Evolutionary conservation across 2,113 vertebrate species (phyloP), one percentile per base, ranked within the genome.

Genomic region (Glaucomys volans): DNA sequence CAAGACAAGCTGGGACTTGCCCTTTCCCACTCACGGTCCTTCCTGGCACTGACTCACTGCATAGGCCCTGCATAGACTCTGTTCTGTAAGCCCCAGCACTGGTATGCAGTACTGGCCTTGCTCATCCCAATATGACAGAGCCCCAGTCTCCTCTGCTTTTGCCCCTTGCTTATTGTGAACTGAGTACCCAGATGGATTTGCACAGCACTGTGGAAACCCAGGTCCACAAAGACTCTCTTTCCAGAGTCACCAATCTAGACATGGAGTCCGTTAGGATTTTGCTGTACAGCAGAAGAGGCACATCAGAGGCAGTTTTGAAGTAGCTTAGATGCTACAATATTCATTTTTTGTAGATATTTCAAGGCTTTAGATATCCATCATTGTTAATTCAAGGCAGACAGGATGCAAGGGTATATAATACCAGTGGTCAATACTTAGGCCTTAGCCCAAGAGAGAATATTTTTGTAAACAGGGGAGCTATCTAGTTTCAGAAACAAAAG

Each of bases 361-460:
- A 44, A 90, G 44, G 50, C 6, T 84, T n/a, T 82, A 16, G 17
- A 28, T 28, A 62, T 62, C 59, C 26, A 62, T 24, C 7, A 57
- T 22, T 8, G 54, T 28, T 87, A 24, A 83, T 64, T 32, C 28
- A 74, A 93, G 30, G 12, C 13, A 42, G 71, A 32, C 52, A 81
- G n/a, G 14, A 86, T 77, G 26, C 75, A 89, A 76, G 24, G 74
- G 66, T 93, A 54, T 93, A 47, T 76, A 91, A 71, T 26, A 80
- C 30, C 75, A 72, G 37, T 35, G 57, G 66, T 28, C 75, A 90
- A 83, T 59, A 50, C 37, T 57, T 72, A 28, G 30, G 40, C 16
- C 17, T 18, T 8, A 44, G 52, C 11, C 40, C 4, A 54, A 22
- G 32, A 44, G 17, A 67, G 3, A 90, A 4, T 12, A 30, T 6